Percentiles rank a stretch among this genome's conserved stretches.
Evolutionary conservation across 2,113 vertebrate genomes (phyloP).

Genomic region (Daboia siamensis): DNA sequence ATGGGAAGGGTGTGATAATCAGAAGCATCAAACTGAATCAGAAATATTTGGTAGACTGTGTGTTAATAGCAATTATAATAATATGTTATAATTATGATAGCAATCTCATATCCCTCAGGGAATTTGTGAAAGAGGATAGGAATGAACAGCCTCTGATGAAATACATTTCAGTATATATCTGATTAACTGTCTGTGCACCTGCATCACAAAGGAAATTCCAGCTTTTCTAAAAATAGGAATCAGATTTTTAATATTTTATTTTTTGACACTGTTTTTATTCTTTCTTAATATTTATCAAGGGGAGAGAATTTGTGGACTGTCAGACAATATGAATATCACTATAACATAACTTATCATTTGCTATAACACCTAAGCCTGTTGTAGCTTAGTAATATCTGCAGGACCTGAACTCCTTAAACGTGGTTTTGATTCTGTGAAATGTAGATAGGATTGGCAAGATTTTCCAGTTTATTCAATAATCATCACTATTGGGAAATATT

Average conservation of each 20-base stretch:
- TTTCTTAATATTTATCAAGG: neutral
- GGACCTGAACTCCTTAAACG: neutral
- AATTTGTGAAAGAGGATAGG: neutral
- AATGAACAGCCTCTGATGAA: neutral
- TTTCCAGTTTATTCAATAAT: neutral
- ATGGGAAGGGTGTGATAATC: neutral
- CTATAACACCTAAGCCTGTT: neutral
- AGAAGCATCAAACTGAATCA: neutral
- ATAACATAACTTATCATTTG: neutral
- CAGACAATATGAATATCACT: neutral
- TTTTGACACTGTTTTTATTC: neutral
- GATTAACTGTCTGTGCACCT: neutral
- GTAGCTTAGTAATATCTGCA: neutral
- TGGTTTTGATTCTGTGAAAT: neutral
- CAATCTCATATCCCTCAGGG: neutral
- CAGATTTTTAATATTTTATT: neutral
- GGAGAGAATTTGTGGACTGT: neutral
- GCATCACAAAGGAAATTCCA: neutral
- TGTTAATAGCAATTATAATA: neutral
- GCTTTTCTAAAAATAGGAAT: neutral
- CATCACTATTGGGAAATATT: neutral
- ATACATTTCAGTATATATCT: neutral
- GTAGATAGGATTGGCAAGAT: neutral
- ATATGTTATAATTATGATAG: neutral
- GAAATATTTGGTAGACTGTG: neutral